phyloP scores from a whole-genome alignment of 2,797 vertebrate genomes.

The Labroides dimidiatus region DNA sequence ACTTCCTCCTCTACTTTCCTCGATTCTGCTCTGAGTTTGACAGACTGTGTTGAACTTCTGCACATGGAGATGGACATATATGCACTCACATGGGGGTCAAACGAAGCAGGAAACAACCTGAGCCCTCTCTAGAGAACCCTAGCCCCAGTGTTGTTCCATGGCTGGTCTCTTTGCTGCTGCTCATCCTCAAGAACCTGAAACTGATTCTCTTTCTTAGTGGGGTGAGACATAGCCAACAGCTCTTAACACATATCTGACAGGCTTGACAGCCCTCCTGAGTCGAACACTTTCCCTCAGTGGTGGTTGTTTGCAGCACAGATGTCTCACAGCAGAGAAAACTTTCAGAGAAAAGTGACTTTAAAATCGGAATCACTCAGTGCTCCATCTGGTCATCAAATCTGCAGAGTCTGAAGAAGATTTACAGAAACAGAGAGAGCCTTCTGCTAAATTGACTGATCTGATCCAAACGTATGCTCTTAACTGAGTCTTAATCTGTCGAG shows the following conservation, averaged over 20 bases:
- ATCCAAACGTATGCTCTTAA: constrained; percentile 51
- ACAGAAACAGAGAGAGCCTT: constrained; percentile 26
- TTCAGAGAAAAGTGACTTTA: constrained; percentile 23
- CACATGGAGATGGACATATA: neutral
- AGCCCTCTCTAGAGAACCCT: constrained; percentile 18
- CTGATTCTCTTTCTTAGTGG: constrained; percentile 34
- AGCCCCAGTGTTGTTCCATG: constrained; percentile 41
- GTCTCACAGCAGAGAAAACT: neutral
- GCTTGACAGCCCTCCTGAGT: constrained; percentile 12
- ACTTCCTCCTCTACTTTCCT: constrained; percentile 46
- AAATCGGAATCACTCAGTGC: constrained; percentile 20
- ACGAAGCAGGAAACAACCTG: constrained; percentile 16
- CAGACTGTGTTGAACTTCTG: neutral
- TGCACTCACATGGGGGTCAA: constrained; percentile 2
- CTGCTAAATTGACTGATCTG: constrained; percentile 38
- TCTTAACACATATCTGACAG: constrained; percentile 10
- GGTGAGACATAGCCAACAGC: constrained; percentile 14
- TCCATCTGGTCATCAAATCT: constrained; percentile 35
- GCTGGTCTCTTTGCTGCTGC: constrained; percentile 8
- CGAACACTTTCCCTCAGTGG: neutral
- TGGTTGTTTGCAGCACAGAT: constrained; percentile 1
- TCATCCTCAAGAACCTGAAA: constrained; percentile 47
- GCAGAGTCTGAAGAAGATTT: constrained; percentile 37
- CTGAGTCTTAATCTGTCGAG: constrained; percentile 35
- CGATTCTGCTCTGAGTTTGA: constrained; percentile 5